These are phyloP conservation scores for Ceyx erithaca DNA, from an alignment of 2,797 vertebrate species.

Conservation along the genomic window DNA sequence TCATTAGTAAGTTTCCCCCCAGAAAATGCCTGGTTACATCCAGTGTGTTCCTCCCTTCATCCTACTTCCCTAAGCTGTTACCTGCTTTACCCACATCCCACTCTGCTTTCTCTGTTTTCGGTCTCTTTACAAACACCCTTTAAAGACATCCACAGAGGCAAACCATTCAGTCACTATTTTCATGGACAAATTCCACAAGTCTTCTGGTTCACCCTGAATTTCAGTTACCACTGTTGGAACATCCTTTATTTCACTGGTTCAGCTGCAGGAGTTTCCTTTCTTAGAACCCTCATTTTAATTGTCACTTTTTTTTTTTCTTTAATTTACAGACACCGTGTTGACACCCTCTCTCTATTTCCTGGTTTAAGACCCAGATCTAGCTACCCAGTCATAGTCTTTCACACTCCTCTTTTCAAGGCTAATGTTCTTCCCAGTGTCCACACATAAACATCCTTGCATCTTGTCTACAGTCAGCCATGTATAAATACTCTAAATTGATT, in stretches of 20 bases:
- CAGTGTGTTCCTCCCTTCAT: not conserved
- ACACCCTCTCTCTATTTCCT: not conserved
- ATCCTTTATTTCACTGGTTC: not conserved
- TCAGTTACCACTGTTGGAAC: not conserved
- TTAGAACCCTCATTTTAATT: not conserved
- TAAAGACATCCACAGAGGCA: not conserved
- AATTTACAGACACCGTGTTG: not conserved
- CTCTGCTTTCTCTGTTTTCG: not conserved
- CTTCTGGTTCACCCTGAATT: not conserved
- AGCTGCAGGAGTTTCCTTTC: not conserved
- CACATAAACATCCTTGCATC: not conserved
- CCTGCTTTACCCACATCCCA: not conserved
- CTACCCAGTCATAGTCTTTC: not conserved
- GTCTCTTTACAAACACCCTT: not conserved
- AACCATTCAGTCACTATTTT: not conserved
- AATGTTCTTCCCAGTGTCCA: not conserved
- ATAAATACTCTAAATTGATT: not conserved
- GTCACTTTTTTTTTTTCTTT: not conserved
- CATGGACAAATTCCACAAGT: not conserved
- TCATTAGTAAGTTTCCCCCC: not conserved
- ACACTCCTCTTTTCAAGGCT: not conserved
- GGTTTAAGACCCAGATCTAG: not conserved
- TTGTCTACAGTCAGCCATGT: not conserved
- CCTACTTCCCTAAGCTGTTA: not conserved
- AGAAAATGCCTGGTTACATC: not conserved